Evolutionary conservation across 2,113 vertebrate genomes (phyloP).

Genomic region (Otolemur garnettii): DNA sequence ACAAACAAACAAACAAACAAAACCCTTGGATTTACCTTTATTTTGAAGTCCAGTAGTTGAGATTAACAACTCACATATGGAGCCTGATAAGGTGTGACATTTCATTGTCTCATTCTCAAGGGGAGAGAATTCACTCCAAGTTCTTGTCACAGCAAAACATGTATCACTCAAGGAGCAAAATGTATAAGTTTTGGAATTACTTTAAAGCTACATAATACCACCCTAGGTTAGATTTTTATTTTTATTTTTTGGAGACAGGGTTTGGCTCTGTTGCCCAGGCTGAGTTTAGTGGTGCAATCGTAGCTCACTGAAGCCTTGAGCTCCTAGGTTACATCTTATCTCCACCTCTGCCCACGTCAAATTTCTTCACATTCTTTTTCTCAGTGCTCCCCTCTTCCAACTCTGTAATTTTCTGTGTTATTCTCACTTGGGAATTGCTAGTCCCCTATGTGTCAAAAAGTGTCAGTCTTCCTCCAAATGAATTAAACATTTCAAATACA

Average conservation of each 20-base stretch:
- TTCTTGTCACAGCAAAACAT: not conserved
- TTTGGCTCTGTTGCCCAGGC: too few species aligned
- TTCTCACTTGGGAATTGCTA: not conserved
- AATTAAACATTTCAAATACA: conserved; percentile 41
- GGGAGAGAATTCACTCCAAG: not conserved
- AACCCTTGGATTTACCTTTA: not conserved
- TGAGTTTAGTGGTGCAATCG: too few species aligned
- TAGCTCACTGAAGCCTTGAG: too few species aligned
- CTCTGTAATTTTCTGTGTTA: not conserved
- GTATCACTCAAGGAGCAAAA: not conserved
- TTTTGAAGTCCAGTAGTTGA: not conserved
- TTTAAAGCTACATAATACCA: not conserved
- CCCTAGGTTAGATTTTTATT: not conserved
- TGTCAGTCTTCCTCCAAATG: not conserved
- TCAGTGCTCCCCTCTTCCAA: not conserved
- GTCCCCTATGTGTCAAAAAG: not conserved
- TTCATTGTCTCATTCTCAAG: not conserved
- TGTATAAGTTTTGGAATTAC: not conserved
- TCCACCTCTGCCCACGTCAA: not conserved
- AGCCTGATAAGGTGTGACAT: not conserved
- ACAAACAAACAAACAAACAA: not conserved
- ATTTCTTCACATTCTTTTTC: not conserved
- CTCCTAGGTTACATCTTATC: not conserved
- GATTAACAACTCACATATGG: not conserved
- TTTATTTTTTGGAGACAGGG: too few species aligned